Evolutionary conservation across 2,113 vertebrate species (phyloP), one percentile per base, ranked within the genome.

Genomic region (Eretmochelys imbricata): DNA sequence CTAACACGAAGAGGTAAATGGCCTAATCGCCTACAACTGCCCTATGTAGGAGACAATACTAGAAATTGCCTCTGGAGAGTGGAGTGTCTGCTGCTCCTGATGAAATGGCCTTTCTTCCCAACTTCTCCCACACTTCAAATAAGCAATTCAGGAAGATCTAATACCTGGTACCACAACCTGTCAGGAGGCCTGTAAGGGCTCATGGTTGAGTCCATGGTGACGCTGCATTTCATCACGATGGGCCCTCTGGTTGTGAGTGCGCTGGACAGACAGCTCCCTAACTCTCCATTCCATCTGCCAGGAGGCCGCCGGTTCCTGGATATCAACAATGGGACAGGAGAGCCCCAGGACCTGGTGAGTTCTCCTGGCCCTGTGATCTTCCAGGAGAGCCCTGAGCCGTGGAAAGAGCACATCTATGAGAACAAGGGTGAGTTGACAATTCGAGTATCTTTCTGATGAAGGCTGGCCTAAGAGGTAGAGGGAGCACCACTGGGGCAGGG

Each of bases 281-380:
- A 27, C 6, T 53, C 51, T 82, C 1, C 11, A 25, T 17, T 75
- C 27, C 46, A 38, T 48, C 50, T 10, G 17, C 17, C 80, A 96
- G 96, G 93, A 42, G 8, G 1, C 49, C 83, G 42, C 1, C 79
- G 75, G 8, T 88, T 93, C 46, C 31, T 72, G 1, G 48, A 76
- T 57, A 8, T 35, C 4, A 42, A 3, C 27, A 48, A 29, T 2
- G 49, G 13, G 11, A 72, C 38, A 5, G 13, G 59, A 62, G 46
- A 81, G 9, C 78, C 85, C 48, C 88, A 83, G 79, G 57, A 94
- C 48, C 72, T 97, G 2, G 91, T 94, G 72, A 93, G 94, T 59
- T 95, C 96, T 80, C 91, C 89, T 2, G 93, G 94, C 53, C 90
- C 91, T 2, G 91, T 95, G 84, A 89, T 79, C 88, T 97, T 97